Evolutionary conservation across 1,140 invertebrate genomes (phyloP), one percentile per base, ranked within the genome.

Genomic region (Cryptotermes secundus): DNA sequence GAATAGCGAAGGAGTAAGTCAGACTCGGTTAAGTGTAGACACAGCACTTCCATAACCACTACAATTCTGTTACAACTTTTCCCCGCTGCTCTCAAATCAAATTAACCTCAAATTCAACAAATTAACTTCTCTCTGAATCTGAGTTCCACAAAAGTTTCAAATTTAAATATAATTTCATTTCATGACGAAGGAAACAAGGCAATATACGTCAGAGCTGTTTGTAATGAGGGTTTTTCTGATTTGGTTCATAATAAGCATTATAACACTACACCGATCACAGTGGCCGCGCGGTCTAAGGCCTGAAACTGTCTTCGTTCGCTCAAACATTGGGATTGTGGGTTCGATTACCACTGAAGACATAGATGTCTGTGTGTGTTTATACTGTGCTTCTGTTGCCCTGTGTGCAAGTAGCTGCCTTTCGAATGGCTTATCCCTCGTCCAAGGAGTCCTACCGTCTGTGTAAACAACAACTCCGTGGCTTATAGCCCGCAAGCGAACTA

Each of bases 41-140:
- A 31, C 59, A 4, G 26, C 26, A 9, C 26, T 6, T 24, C 7
- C 59, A 7, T 16, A 4, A 26, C 26, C 59, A n/a, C 26, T 31
- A 31, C 59, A 72, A 72, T 72, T n/a, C 26, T n/a, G 59, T 72
- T 72, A 72, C 59, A 72, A 72, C 59, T 72, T 72, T 72, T 72
- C n/a, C n/a, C 2, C 59, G 10, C 26, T n/a, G n/a, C 59, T 72
- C 59, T 12, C 26, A 31, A 72, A 72, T 72, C 59, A 72, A 72
- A 72, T 72, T n/a, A n/a, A n/a, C n/a, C n/a, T n/a, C n/a, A n/a
- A n/a, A n/a, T n/a, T n/a, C n/a, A n/a, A n/a, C n/a, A n/a, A n/a
- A n/a, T n/a, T 72, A 72, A 72, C 26, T 72, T 72, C 26, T 31
- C n/a, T 72, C 59, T 31, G 59, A 72, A 31, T 72, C 59, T 2